Base-by-base conservation (phyloP, 2,113 vertebrate species). In the Dermatemys mawii region DNA sequence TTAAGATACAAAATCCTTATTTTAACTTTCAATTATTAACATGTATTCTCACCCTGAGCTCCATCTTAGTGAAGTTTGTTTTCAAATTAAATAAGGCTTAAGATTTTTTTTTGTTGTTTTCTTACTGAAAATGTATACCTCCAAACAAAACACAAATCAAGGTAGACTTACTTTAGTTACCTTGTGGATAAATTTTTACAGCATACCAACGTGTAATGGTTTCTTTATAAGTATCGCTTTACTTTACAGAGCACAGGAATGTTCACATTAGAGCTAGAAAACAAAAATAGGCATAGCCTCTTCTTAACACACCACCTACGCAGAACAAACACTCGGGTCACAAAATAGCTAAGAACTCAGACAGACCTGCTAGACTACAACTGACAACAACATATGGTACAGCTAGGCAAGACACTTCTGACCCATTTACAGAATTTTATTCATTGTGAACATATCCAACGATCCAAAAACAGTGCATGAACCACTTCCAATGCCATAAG, bases 311-410 rank as follows among this genome's bases (percentile, higher is more conserved):
- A 78, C 90, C 93, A 87, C 94, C 93, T 81, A 91, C 94, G 89
- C 85, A 5, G 87, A 95, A 86, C 46, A 81, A 93, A 51, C 90
- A 91, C 82, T 75, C 94, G 84, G 94, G 96, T 95, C 96, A 95
- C 88, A 85, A 80, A 87, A 88, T 35, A 14, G 67, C 94, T 35
- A 86, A 73, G 94, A 93, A 86, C 87, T 92, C 88, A 24, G 35
- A 21, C 5, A 2, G 86, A 83, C 87, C 86, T 95, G 95, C 51
- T n/a, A 95, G 94, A 84, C 91, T 90, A 6, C 90, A 29, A 48
- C 26, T 0, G 1, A 54, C 78, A 83, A 67, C 76, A 81, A 60
- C 84, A 73, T 78, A 76, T 73, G 81, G 27, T 86, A 32, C 80
- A 86, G 67, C 21, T 8, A 3, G 4, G 35, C 41, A 26, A 76